A percentile compares a stretch with the other conserved stretches of the same genome.
Evolutionary conservation across 2,797 vertebrate species (phyloP).

Genomic region (Epinephelus awoara): DNA sequence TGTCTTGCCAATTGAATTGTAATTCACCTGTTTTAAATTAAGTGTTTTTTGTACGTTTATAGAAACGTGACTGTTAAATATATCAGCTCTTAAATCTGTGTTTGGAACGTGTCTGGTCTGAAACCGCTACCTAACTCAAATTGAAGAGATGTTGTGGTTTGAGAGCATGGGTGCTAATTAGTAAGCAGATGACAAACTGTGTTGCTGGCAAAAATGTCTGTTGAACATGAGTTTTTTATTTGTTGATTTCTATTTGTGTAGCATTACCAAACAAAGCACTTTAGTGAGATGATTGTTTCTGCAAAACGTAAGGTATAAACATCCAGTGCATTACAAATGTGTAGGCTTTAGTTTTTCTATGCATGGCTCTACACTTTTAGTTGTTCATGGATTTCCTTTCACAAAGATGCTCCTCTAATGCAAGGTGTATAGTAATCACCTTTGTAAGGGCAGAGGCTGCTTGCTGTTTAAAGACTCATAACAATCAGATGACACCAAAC

Average conservation of each 20-base stretch:
- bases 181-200: not conserved
- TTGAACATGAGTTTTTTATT: not conserved
- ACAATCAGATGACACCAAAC: constrained; percentile 10
- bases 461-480: constrained; percentile 11
- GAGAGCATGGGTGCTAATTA: constrained; percentile 1
- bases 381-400: not conserved
- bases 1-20: no score
- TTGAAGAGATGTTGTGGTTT: not conserved
- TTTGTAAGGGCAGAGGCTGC: not conserved
- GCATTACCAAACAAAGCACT: not conserved
- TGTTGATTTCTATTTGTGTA: not conserved
- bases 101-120: not conserved
- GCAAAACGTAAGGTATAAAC: not conserved
- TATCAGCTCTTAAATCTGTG: not conserved
- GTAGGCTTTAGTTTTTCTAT: not conserved
- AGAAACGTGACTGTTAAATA: not conserved
- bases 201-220: not conserved
- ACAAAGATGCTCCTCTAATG: not conserved
- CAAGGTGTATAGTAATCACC: not conserved
- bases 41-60: not conserved
- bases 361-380: not conserved
- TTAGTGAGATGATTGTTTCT: not conserved
- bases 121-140: not conserved
- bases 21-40: not conserved
- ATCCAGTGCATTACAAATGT: not conserved